phyloP scores from a whole-genome alignment of 2,113 vertebrate genomes.

The Prietella phreatophila region DNA sequence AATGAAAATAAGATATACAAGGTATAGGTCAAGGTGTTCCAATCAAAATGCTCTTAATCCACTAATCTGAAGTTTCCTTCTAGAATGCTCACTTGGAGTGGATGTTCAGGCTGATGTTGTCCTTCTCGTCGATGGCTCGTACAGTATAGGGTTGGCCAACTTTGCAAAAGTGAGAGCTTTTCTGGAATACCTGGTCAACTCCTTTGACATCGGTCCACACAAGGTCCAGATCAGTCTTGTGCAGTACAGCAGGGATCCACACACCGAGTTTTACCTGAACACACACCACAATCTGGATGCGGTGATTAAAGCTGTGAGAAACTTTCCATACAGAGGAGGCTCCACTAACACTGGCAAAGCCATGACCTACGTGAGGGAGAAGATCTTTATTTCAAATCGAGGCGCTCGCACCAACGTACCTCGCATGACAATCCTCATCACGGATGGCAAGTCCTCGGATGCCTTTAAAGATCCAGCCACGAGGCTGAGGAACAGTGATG shows the following conservation, averaged over 20 bases:
- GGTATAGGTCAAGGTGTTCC: background rate
- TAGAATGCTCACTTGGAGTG: constrained; percentile 92
- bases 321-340: constrained; percentile 93
- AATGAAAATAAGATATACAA: background rate
- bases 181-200: constrained; percentile 91
- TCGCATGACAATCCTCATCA: constrained; percentile 93
- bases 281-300: constrained; percentile 80
- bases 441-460: constrained; percentile 97
- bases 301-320: constrained; percentile 86
- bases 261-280: constrained; percentile 92
- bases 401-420: constrained; percentile 89
- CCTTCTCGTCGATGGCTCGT: constrained; percentile 95
- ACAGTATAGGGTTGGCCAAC: constrained; percentile 94
- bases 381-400: constrained; percentile 79
- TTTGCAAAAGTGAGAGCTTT: constrained; percentile 96
- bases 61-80: constrained; percentile 44
- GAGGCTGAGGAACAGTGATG: constrained; percentile 82
- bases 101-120: constrained; percentile 96
- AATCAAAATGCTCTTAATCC: constrained; percentile 9
- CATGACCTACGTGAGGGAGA: constrained; percentile 93
- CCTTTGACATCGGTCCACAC: constrained; percentile 87
- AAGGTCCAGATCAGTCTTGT: constrained; percentile 97
- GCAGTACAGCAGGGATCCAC: constrained; percentile 93
- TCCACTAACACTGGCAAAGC: constrained; percentile 97
- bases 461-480: constrained; percentile 90